These are phyloP conservation scores for Aspidiotus destructor DNA, from an alignment of 2,888 invertebrate species.

Conservation along the genomic window DNA sequence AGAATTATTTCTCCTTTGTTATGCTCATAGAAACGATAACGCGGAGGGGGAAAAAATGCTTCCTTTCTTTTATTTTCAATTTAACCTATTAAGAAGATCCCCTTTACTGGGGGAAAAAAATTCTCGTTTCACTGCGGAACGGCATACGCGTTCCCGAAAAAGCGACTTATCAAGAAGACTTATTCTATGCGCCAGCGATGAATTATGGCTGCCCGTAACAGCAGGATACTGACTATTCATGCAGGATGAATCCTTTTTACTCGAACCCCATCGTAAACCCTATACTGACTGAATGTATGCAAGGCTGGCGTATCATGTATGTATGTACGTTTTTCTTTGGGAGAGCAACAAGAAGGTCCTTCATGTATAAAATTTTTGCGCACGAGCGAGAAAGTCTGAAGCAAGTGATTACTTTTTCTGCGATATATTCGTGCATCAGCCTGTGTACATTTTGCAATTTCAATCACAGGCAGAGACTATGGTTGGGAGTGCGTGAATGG, in stretches of 20 bases:
- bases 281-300: conserved; percentile 12
- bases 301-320: neutral
- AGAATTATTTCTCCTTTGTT: no score
- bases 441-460: no score
- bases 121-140: neutral
- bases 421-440: no score
- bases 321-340: no score
- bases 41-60: neutral
- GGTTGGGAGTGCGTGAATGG: no score
- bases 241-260: conserved; percentile 28
- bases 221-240: conserved; percentile 30
- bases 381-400: no score
- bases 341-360: no score
- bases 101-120: neutral
- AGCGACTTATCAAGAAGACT: conserved; percentile 18
- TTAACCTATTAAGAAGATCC: conserved; percentile 1
- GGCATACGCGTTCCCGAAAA: neutral
- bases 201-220: conserved; percentile 25
- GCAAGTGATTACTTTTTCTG: no score
- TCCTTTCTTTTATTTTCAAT: neutral
- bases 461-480: no score
- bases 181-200: conserved; percentile 21
- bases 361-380: no score
- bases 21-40: neutral
- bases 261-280: conserved; percentile 17